A percentile compares a stretch with the other conserved stretches of the same genome.
phyloP scores from a whole-genome alignment of 1,140 invertebrate genomes.

The Colletes latitarsis region DNA sequence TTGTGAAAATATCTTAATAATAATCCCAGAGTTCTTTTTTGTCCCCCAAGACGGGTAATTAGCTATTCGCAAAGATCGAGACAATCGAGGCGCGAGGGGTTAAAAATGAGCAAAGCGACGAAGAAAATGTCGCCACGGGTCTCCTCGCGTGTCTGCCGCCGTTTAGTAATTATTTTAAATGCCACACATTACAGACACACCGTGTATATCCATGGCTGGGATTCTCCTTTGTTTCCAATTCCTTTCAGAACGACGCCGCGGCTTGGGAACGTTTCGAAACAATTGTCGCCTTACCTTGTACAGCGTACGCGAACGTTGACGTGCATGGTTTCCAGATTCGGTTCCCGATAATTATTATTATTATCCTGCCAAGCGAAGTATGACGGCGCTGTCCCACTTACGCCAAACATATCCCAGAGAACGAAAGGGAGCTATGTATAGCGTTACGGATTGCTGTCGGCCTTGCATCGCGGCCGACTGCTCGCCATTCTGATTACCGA shows the following conservation, averaged over 20 bases:
- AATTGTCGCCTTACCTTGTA: conserved; percentile 1
- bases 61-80: too few relatives aligned
- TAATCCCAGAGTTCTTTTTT: too few relatives aligned
- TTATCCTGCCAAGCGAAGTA: not conserved
- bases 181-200: too few relatives aligned
- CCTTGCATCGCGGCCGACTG: not conserved
- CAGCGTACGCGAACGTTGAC: not conserved
- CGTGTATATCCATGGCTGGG: too few relatives aligned
- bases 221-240: not conserved
- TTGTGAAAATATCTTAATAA: too few relatives aligned
- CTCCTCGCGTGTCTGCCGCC: too few relatives aligned
- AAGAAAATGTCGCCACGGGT: too few relatives aligned
- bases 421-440: not conserved
- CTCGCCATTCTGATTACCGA: not conserved
- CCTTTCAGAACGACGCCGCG: not conserved
- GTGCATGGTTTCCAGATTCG: not conserved
- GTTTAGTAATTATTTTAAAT: too few relatives aligned
- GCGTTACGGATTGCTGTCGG: not conserved
- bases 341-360: conserved; percentile 21
- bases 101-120: too few relatives aligned
- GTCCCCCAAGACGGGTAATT: too few relatives aligned
- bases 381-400: not conserved
- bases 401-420: too few relatives aligned
- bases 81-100: too few relatives aligned
- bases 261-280: conserved; percentile 23